Evolutionary conservation across 2,888 invertebrate species (phyloP), one percentile per base, ranked within the genome.

Genomic region (Stenoptilia bipunctidactyla): DNA sequence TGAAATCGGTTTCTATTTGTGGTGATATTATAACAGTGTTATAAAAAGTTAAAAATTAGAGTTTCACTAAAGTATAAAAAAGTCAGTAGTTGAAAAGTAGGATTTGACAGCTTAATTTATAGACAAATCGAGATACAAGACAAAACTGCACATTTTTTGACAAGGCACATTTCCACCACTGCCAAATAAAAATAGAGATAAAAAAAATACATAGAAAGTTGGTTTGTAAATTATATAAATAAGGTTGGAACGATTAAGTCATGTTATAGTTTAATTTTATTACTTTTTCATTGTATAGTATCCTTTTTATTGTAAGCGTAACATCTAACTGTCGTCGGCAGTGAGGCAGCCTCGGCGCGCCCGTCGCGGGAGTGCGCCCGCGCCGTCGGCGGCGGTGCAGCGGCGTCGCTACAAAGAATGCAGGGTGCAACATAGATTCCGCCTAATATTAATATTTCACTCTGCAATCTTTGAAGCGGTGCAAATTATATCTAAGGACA

Each of bases 161-260:
- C 84, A 83, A 85, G 85, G 85, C 85, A 85, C 85, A 85, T 85
- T 79, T 84, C 84, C 76, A 83, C 61, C 80, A 82, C 77, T 80
- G 84, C 83, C 84, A 77, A 79, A 62, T 64, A 62, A 67, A 61
- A 64, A 65, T 58, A 58, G 55, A 58, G 56, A 64, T 62, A 65
- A 66, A 62, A 64, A 61, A 59, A 43, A 56, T 63, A 61, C 56
- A 63, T 62, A 59, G 56, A 56, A 68, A 70, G 59, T 66, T 69
- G 66, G 65, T 71, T 69, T 77, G 77, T 79, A 77, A 64, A 70
- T 67, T 69, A 66, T 72, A 71, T 77, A 73, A 61, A 60, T 77
- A 76, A 79, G 76, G 68, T 73, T 72, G 72, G 70, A 69, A 67
- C 66, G 68, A 69, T 71, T 61, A 77, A 80, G 79, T 76, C 77